Base-by-base conservation (phyloP, 2,888 invertebrate genomes). In the Aphrophora alni region DNA sequence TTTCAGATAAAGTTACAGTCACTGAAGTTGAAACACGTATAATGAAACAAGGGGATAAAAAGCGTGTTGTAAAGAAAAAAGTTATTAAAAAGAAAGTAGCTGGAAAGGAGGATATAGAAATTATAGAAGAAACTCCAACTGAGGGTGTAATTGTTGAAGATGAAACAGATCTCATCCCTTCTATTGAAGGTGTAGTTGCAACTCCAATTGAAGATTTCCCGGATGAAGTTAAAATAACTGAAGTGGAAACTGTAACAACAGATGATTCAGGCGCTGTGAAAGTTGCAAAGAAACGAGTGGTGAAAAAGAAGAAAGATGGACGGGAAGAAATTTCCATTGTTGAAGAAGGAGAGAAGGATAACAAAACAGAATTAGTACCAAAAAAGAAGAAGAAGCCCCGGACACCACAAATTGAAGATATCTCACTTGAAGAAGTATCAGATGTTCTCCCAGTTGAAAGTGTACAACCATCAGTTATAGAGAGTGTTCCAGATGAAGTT, bases 191-290 rank as follows among this genome's bases (percentile, higher is more conserved):
- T 26, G 51, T 80, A 24, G 72, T 72, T n/a, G 72, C 80, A 27
- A 78, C 77, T 78, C 80, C 71, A 0, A 82, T 81, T 0, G 78
- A 81, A 25, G 80, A 78, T 21, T 71, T 75, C 24, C 75, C 80
- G 73, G 81, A 80, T 14, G 74, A 82, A 78, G 82, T 82, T 33
- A 76, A 73, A 25, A 80, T 82, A 10, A 82, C 77, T 21, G 82
- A 82, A 38, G 77, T 75, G 21, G 77, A 71, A 38, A 38, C 33
- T 83, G 86, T 83, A 79, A 88, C 59, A 83, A 86, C 84, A 75
- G 85, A 85, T 80, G 80, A 84, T 21, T 85, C 70, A 21, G 71
- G 76, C 38, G 44, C 76, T 79, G 33, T 80, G 33, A 80, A 72
- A n/a, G 79, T 70, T 33, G 71, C 75, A 24, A 71, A 77, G 21